These are phyloP conservation scores for Agrotis ipsilon DNA, from an alignment of 2,888 invertebrate species.

Conservation along the genomic window DNA sequence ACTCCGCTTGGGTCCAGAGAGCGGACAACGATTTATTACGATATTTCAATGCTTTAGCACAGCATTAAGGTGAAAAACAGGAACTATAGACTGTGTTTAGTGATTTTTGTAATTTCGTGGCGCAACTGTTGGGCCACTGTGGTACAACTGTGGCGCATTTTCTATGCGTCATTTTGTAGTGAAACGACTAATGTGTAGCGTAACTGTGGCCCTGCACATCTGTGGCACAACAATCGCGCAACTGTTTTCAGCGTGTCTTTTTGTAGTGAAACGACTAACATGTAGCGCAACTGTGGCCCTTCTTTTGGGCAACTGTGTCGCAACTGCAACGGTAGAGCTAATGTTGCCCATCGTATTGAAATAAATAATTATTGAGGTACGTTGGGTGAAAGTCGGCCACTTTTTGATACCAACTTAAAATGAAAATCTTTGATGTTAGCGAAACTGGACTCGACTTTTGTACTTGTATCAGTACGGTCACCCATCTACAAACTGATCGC, in stretches of 20 bases:
- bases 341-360: background rate
- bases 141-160: background rate
- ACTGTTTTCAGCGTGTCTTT: background rate
- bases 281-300: background rate
- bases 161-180: too few relatives aligned
- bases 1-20: constrained; percentile 94
- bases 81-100: constrained; percentile 26
- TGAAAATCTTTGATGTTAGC: constrained; percentile 2
- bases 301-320: too few relatives aligned
- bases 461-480: too few relatives aligned
- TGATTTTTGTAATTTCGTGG: constrained; percentile 10
- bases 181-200: too few relatives aligned
- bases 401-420: background rate
- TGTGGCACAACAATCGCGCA: background rate
- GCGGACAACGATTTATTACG: constrained; percentile 89
- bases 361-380: background rate
- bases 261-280: background rate
- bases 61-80: constrained; percentile 53
- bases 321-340: too few relatives aligned
- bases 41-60: constrained; percentile 77
- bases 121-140: constrained; percentile 2
- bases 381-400: constrained; percentile 1
- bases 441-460: background rate
- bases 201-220: constrained; percentile 1
- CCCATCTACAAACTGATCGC: too few relatives aligned